These are phyloP conservation scores for Diabrotica undecimpunctata DNA, from an alignment of 1,140 invertebrate species.

Conservation along the genomic window DNA sequence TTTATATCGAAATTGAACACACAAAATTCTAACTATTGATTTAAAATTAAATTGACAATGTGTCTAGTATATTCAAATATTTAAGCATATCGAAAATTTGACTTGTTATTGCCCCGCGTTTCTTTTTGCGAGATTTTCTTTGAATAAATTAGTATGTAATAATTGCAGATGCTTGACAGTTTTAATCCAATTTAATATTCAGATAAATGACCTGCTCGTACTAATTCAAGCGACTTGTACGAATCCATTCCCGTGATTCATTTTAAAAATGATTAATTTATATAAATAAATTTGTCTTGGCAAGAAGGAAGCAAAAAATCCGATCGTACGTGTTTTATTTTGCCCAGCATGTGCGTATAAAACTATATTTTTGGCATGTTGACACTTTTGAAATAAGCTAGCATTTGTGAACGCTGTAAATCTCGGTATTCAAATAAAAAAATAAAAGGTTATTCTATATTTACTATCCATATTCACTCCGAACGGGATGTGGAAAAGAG, in stretches of 20 bases:
- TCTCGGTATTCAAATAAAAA: conserved; percentile 27
- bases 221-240: not conserved
- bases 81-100: too few species aligned
- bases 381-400: conserved; percentile 31
- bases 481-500: not conserved
- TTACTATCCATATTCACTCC: conserved; percentile 7
- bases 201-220: not conserved
- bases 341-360: conserved; percentile 21
- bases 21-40: too few species aligned
- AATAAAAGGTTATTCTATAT: conserved; percentile 22
- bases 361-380: conserved; percentile 31
- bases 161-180: too few species aligned
- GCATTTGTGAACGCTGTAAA: conserved; percentile 34
- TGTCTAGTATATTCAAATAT: too few species aligned
- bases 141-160: too few species aligned
- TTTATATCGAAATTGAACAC: too few species aligned
- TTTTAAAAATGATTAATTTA: conserved; percentile 8
- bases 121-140: too few species aligned
- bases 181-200: not conserved
- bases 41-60: too few species aligned
- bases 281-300: conserved; percentile 13
- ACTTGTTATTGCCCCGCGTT: too few species aligned
- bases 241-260: not conserved
- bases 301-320: conserved; percentile 15
- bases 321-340: conserved; percentile 18